phyloP scores from a whole-genome alignment of 2,797 vertebrate genomes.

The Pangasius macronema region DNA sequence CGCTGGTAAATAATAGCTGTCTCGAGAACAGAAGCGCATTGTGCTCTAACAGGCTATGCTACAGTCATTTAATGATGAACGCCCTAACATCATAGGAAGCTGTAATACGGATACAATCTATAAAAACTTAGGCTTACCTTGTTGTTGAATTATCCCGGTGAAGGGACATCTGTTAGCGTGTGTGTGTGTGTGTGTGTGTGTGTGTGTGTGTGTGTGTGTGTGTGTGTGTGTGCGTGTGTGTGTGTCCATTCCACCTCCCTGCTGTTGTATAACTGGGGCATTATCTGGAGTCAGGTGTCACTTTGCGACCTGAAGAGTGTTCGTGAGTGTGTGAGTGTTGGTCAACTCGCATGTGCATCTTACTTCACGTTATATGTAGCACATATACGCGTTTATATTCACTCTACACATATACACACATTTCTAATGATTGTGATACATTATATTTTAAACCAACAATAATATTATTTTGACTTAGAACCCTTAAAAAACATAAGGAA shows the following conservation, averaged over 20 bases:
- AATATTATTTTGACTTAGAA: background rate
- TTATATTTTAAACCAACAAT: background rate
- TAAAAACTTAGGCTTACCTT: constrained; percentile 72
- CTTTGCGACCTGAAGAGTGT: constrained; percentile 56
- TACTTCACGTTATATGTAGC: background rate
- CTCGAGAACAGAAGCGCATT: constrained; percentile 49
- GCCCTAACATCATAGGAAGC: background rate
- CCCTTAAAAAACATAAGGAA: background rate
- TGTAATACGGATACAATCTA: constrained; percentile 9
- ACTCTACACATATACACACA: background rate
- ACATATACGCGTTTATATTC: background rate
- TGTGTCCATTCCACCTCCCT: constrained; percentile 75
- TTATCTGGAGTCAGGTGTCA: constrained; percentile 83
- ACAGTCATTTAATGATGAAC: constrained; percentile 20
- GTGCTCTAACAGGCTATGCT: constrained; percentile 30
- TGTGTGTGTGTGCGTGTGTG: constrained; percentile 56
- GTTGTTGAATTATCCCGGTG: constrained; percentile 50
- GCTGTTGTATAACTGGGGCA: constrained; percentile 78
- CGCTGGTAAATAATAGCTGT: constrained; percentile 38
- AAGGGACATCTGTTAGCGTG: constrained; percentile 56
- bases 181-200: constrained; percentile 52
- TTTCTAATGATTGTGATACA: background rate
- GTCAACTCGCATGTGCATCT: constrained; percentile 19
- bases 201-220: constrained; percentile 51
- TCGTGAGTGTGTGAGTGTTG: constrained; percentile 49